A percentile compares a stretch with the other conserved stretches of the same genome.
phyloP scores from a whole-genome alignment of 1,140 invertebrate genomes.

The Dendroctonus ponderosae region DNA sequence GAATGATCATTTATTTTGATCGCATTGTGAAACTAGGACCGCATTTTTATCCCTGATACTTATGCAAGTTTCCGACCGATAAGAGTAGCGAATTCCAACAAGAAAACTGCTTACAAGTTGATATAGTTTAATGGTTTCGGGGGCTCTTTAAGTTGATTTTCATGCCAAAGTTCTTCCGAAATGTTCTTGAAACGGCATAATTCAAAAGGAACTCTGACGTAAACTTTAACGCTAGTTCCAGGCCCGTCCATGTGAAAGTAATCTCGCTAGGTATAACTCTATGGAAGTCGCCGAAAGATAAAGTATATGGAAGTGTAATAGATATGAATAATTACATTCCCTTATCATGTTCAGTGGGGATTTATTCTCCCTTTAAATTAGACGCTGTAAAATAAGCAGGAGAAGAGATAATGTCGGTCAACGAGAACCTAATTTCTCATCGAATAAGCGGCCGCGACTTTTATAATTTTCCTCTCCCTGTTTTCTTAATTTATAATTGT shows the following conservation, averaged over 20 bases:
- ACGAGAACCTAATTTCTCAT: slow-evolving; percentile 28
- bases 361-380: slow-evolving; percentile 26
- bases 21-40: no score
- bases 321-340: slow-evolving; percentile 25
- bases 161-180: no score
- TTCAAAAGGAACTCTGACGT: no score
- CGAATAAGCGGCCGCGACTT: slow-evolving; percentile 20
- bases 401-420: slow-evolving; percentile 27
- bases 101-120: no score
- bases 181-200: no score
- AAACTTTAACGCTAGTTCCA: no score
- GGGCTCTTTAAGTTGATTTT: no score
- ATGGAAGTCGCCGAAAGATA: slow-evolving; percentile 10
- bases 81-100: no score
- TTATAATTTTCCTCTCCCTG: slow-evolving; percentile 18
- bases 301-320: slow-evolving; percentile 16
- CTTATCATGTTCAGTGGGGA: slow-evolving; percentile 7
- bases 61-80: no score
- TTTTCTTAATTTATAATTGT: slow-evolving; percentile 28
- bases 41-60: no score
- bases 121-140: no score
- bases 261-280: background rate
- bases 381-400: slow-evolving; percentile 19
- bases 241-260: background rate
- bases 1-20: no score